Evolutionary conservation across 53 echinoderm and acorn worm species (phyloP), one percentile per base, ranked within the genome.

Genomic region (Temnopleurus reevesii): DNA sequence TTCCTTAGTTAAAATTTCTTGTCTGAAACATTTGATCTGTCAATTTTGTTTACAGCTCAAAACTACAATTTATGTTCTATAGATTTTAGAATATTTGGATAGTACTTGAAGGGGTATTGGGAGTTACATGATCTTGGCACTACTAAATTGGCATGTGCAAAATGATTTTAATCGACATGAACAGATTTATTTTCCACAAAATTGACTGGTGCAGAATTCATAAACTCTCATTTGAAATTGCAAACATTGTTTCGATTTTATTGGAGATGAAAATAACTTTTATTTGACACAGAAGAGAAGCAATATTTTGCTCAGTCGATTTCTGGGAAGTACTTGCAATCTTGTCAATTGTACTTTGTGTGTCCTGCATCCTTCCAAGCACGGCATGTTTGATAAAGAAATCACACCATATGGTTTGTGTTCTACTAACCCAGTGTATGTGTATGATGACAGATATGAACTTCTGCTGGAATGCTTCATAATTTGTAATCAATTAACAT

Each of bases 361-460:
- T 71, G 71, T 41, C 10, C 23, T 71, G 71, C 71, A 71, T 71
- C 35, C 71, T 41, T 18, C 0, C 8, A 71, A 21, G n/a, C 41
- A 38, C 71, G 41, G 71, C 71, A 71, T 71, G 65, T 36, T 36
- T 64, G 41, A 71, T 12, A 31, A 41, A 71, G 71, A 71, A 71
- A 15, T 71, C 71, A 71, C n/a, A 17, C 43, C 36, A 10, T 71
- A 41, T 71, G 71, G 38, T 71, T 38, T 71, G 33, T 71, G 71
- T 71, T 6, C 38, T 71, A 71, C 71, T 71, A 71, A 63, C 41
- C 38, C 4, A n/a, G n/a, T n/a, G n/a, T n/a, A 71, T 41, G 41
- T 71, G 43, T 71, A 71, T 71, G 71, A 71, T 43, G 71, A 71
- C 71, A 71, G 71, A 41, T 71, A 23, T 63, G 56, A 63, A 63